Percentiles rank a stretch among this genome's conserved stretches.
Conservation (phyloP, 2,113 vertebrate genomes). For the Cyanistes caeruleus region DNA sequence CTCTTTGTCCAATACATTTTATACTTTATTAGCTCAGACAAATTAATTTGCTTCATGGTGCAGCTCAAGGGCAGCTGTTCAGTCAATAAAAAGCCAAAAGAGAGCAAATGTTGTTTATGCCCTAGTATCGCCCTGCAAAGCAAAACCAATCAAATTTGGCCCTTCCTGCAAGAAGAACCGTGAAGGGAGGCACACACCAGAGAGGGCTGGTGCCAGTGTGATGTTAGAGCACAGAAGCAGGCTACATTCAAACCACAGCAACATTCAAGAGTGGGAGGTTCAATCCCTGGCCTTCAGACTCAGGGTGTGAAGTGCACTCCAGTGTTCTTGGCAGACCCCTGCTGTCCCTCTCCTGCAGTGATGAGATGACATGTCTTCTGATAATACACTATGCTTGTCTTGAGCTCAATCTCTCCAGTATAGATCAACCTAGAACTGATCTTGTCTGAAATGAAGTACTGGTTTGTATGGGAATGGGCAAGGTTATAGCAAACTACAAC, state of each 20-base stretch:
- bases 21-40: not conserved
- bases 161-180: not conserved
- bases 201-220: not conserved
- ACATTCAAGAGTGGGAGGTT: not conserved
- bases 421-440: not conserved
- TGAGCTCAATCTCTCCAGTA: not conserved
- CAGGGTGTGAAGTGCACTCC: not conserved
- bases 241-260: not conserved
- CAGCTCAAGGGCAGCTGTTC: constrained; percentile 22
- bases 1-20: not conserved
- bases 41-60: not conserved
- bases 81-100: not conserved
- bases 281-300: not conserved
- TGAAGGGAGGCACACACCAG: not conserved
- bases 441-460: not conserved
- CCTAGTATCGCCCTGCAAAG: not conserved
- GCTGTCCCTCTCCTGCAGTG: not conserved
- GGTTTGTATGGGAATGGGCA: not conserved
- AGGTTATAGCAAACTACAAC: not conserved
- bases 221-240: not conserved
- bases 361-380: not conserved
- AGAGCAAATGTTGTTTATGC: not conserved
- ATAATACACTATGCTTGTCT: not conserved
- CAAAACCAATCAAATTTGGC: not conserved
- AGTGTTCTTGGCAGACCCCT: not conserved